Evolutionary conservation across 2,113 vertebrate genomes (phyloP).

Genomic region (Phylloscopus whistleri): DNA sequence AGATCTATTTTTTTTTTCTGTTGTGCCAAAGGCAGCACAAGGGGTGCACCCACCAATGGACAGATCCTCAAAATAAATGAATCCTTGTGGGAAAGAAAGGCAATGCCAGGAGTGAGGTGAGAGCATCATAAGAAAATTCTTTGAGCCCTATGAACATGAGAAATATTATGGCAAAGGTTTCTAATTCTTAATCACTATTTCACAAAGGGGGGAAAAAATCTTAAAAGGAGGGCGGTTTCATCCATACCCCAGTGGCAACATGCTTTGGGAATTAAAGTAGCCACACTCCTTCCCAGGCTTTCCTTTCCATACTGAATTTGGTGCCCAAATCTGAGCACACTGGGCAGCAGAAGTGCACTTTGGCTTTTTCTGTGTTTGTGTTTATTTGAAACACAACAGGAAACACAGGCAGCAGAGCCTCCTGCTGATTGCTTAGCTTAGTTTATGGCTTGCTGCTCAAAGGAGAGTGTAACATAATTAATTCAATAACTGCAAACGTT

Average conservation of each 20-base stretch:
- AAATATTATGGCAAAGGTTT: not conserved
- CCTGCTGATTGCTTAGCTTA: not conserved
- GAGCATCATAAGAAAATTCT: not conserved
- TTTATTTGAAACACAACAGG: not conserved
- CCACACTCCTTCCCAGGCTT: not conserved
- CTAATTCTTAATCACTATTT: not conserved
- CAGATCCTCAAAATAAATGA: not conserved
- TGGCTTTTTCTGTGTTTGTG: not conserved
- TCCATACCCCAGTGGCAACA: not conserved
- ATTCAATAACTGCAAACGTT: not conserved
- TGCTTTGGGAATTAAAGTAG: not conserved
- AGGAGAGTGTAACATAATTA: not conserved
- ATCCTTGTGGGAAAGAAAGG: not conserved
- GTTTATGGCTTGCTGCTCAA: not conserved
- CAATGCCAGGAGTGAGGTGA: not conserved
- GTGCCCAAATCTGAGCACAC: not conserved
- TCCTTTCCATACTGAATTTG: not conserved
- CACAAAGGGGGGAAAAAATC: not conserved
- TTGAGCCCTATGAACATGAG: not conserved
- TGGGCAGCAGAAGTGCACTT: not conserved
- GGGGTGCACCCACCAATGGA: not conserved
- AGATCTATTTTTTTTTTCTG: not conserved
- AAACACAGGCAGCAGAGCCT: not conserved
- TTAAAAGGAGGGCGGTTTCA: not conserved
- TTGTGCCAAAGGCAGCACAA: not conserved